Percentiles rank a stretch among this genome's conserved stretches.
These are phyloP conservation scores for Drosophila mettleri DNA, from an alignment of 2,888 invertebrate genomes.

Conservation along the genomic window DNA sequence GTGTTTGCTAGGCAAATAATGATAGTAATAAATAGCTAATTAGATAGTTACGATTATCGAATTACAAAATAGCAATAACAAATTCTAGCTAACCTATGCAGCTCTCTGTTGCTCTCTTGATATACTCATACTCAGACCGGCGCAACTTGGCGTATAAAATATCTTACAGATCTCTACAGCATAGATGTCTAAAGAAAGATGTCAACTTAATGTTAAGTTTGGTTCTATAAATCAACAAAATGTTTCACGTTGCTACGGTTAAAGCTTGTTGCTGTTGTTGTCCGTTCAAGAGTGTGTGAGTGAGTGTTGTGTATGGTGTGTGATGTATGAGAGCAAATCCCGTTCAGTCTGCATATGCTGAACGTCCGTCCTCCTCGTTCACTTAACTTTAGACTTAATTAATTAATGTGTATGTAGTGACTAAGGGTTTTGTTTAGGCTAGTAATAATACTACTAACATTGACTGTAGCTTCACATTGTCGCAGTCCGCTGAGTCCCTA, in stretches of 20 bases:
- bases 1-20: constrained; percentile 23
- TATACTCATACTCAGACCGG: too few species aligned
- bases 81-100: constrained; percentile 39
- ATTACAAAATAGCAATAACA: constrained; percentile 52
- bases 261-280: constrained; percentile 11
- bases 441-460: constrained; percentile 68
- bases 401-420: constrained; percentile 63
- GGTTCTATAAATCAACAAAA: constrained; percentile 15
- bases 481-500: constrained; percentile 52
- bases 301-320: not conserved
- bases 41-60: constrained; percentile 31
- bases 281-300: constrained; percentile 11
- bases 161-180: constrained; percentile 21
- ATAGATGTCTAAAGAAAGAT: constrained; percentile 38
- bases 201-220: constrained; percentile 28
- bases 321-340: constrained; percentile 4
- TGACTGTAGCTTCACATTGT: constrained; percentile 31
- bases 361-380: constrained; percentile 15
- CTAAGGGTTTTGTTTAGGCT: constrained; percentile 64
- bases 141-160: constrained; percentile 7
- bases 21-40: constrained; percentile 37
- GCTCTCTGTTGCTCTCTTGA: constrained; percentile 13
- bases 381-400: constrained; percentile 46
- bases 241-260: constrained; percentile 17
- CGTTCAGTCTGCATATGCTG: not conserved